Conservation (phyloP, 2,888 invertebrate genomes). For the Cheiracanthium punctorium region DNA sequence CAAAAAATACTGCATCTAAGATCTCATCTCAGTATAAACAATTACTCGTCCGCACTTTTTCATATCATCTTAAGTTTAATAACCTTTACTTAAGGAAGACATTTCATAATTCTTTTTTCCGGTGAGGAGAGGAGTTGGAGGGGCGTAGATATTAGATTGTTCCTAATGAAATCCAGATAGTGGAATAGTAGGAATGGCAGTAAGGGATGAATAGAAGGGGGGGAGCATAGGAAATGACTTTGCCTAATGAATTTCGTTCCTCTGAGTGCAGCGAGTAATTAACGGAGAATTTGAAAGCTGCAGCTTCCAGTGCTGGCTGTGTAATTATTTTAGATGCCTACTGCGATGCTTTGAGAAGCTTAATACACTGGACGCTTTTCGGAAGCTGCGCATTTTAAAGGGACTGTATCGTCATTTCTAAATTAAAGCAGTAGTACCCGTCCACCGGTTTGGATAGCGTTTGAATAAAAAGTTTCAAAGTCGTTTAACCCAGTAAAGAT, state of each 20-base stretch:
- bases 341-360: constrained; percentile 53
- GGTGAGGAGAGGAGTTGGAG: neutral
- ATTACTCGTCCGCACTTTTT: constrained; percentile 31
- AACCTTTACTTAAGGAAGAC: constrained; percentile 45
- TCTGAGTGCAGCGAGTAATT: constrained; percentile 67
- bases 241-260: constrained; percentile 67
- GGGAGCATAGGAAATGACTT: constrained; percentile 43
- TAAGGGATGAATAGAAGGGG: constrained; percentile 27
- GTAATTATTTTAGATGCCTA: constrained; percentile 70
- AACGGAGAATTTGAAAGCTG: constrained; percentile 67
- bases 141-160: constrained; percentile 38
- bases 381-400: constrained; percentile 32
- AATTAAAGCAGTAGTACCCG: neutral
- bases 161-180: constrained; percentile 63
- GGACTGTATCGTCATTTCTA: constrained; percentile 27
- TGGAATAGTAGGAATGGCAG: constrained; percentile 3
- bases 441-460: too few relatives aligned
- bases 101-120: constrained; percentile 45
- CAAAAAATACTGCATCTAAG: constrained; percentile 1
- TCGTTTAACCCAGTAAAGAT: too few relatives aligned
- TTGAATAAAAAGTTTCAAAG: too few relatives aligned
- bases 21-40: constrained; percentile 31
- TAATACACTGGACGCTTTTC: constrained; percentile 64
- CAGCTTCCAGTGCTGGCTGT: constrained; percentile 54
- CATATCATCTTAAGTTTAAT: constrained; percentile 50